phyloP scores from a whole-genome alignment of 92 coral and sea anemone genomes.

The Scolanthus callimorphus region DNA sequence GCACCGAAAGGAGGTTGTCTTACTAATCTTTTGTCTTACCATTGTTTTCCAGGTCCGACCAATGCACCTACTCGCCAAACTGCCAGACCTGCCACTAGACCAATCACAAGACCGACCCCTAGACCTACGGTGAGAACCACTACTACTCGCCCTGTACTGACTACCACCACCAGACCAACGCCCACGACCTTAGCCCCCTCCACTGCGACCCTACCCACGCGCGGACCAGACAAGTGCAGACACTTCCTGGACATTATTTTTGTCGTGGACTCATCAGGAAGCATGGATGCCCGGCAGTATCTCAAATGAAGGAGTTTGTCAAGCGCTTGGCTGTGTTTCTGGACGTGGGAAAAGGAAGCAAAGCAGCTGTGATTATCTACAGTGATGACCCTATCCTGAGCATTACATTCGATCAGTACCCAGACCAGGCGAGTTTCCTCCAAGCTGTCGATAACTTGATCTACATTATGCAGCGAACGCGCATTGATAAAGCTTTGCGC shows the following conservation, averaged over 20 bases:
- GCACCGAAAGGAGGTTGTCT: no score
- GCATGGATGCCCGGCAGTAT: conserved; percentile 71
- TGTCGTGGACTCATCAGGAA: conserved; percentile 87
- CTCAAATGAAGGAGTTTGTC: conserved; percentile 69
- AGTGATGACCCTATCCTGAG: conserved; percentile 54
- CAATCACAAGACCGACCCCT: background rate
- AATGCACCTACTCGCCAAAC: no score
- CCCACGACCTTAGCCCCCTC: background rate
- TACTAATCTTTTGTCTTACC: no score
- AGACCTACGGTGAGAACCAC: background rate
- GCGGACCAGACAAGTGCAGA: conserved; percentile 20
- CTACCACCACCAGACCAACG: background rate
- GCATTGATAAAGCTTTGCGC: conserved; percentile 76
- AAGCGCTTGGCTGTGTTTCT: conserved; percentile 63
- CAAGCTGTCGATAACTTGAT: conserved; percentile 55
- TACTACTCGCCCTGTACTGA: background rate
- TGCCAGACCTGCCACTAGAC: no score
- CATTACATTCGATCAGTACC: conserved; percentile 42
- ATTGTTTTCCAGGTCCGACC: no score
- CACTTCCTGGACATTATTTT: conserved; percentile 64
- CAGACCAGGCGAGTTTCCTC: conserved; percentile 32
- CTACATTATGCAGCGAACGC: conserved; percentile 70
- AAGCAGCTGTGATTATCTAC: conserved; percentile 81
- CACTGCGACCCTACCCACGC: background rate
- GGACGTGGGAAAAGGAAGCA: conserved; percentile 73